Conservation (phyloP, 2,113 vertebrate genomes). For the Physeter macrocephalus region DNA sequence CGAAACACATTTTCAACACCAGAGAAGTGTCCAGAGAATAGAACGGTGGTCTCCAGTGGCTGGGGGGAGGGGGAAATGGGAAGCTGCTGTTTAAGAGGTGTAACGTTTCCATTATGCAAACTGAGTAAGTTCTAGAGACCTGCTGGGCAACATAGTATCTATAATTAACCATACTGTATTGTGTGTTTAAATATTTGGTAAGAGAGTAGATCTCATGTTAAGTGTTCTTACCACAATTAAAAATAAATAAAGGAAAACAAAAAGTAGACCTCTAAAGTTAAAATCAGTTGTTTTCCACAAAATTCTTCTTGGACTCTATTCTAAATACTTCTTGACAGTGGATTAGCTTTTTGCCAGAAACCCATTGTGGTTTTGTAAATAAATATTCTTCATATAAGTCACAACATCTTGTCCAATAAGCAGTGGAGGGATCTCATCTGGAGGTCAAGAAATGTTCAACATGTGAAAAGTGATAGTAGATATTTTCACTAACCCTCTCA, state of each 20-base stretch:
- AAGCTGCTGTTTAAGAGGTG: background rate
- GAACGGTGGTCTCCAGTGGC: background rate
- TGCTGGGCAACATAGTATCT: background rate
- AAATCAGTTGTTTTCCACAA: background rate
- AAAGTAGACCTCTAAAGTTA: background rate
- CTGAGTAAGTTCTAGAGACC: background rate
- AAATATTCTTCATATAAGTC: background rate
- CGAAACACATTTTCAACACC: background rate
- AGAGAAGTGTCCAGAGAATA: background rate
- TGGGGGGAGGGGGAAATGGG: fast-evolving
- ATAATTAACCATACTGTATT: background rate
- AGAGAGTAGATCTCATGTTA: background rate
- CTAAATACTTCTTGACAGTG: background rate
- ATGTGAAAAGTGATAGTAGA: background rate
- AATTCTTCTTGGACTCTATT: background rate
- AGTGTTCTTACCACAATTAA: background rate
- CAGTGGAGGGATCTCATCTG: background rate
- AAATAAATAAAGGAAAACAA: background rate
- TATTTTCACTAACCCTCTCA: background rate
- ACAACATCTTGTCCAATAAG: background rate
- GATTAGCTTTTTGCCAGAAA: background rate
- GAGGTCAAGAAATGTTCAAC: background rate
- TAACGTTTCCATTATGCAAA: background rate
- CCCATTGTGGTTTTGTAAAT: background rate
- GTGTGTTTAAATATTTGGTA: background rate